Evolutionary conservation across 2,888 invertebrate species (phyloP), one percentile per base, ranked within the genome.

Genomic region (Dorcus hopei): DNA sequence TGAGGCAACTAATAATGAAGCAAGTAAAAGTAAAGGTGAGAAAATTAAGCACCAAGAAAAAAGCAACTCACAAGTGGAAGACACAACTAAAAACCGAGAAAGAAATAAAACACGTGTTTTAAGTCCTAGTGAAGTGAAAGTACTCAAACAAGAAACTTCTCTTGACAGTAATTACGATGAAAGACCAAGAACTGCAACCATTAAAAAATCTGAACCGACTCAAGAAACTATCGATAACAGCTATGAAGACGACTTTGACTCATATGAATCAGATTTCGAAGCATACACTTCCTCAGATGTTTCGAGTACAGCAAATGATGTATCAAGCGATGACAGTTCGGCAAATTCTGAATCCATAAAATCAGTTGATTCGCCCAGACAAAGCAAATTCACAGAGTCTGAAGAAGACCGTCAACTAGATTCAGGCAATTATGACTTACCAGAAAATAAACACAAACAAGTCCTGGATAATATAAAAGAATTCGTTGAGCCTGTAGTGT

Each of bases 261-360:
- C 83, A 0, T 83, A 83, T 66, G 83, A 82, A 68, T 83, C 83
- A 1, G 84, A 84, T 71, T 84, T 84, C 65, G 84, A 84, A 57
- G 72, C 70, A 38, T 77, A 74, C 58, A 41, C 53, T 9, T 72
- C 73, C 8, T 66, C 68, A 43, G 66, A 68, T 9, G 57, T 61
- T 11, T 48, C 59, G 23, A 54, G 57, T 39, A 60, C 68, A 47
- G 59, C 62, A 11, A 41, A 58, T 9, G 52, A 54, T 16, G 59
- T 62, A 38, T 40, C 50, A 26, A 52, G 38, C n/a, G 26, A 33
- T 33, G 26, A 33, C 5, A 33, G 26, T 33, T 33, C 26, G 26
- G 26, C 26, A 33, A 33, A 33, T 33, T 33, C 26, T 33, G 57
- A 58, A 55, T 38, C n/a, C 51, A 43, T 42, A 23, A 26, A 19